Evolutionary conservation across 2,888 invertebrate genomes (phyloP), one percentile per base, ranked within the genome.

Genomic region (Cryptocephalus primarius): DNA sequence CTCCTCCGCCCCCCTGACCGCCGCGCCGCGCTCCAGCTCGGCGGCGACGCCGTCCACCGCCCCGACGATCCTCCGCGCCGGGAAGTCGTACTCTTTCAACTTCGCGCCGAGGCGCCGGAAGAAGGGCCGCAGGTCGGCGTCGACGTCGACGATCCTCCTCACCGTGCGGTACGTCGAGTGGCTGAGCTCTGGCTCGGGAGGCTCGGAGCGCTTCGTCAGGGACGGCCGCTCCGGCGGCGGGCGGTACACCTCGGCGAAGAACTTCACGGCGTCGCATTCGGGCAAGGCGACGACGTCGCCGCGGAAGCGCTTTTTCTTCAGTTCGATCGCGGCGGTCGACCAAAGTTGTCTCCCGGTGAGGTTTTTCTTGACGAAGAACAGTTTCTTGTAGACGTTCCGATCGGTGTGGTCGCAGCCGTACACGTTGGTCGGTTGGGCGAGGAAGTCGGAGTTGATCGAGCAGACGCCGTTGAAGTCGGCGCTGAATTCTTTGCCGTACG

Each of bases 401-500:
- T 33, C 38, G 36, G 44, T 44, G 36, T 60, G 60, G 44, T 61
- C 53, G 40, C 62, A 62, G 9, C 49, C 48, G 4, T 45, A 42
- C 8, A 33, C 12, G 42, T 62, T 62, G 8, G 47, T 11, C 4
- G 42, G 33, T 4, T 51, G 50, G 13, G 45, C 51, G 10, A 55
- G 48, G 42, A 49, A 59, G 9, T 52, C 44, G 1, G 42, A 22
- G 36, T 59, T 58, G 39, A 52, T 51, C 10, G 44, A 46, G 40
- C 59, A 59, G 39, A 57, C 51, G 9, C 62, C 62, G 2, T 45
- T 39, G 46, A 44, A 57, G 47, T 60, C 58, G 3, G 50, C 46
- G 12, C 42, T 49, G 32, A 62, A 58, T n/a, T 54, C 51, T 51
- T 60, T 62, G 10, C 52, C 48, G 45, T 60, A 61, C 14, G 51